Conservation (phyloP, 2,113 vertebrate species). For the Rhadina sibilatrix region DNA sequence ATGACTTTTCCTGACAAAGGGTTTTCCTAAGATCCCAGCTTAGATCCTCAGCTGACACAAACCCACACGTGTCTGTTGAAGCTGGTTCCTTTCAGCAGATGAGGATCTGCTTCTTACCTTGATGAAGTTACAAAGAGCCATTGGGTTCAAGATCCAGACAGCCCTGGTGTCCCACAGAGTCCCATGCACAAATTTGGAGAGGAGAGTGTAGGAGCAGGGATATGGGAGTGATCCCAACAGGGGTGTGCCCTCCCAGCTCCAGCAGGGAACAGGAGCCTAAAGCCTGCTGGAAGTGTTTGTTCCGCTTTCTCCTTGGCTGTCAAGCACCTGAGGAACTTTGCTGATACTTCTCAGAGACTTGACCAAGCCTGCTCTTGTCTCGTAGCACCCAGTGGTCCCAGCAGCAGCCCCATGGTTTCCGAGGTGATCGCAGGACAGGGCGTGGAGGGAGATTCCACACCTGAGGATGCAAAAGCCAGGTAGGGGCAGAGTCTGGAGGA, state of each 20-base stretch:
- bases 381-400: slow-evolving; percentile 67
- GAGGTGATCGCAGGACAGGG: slow-evolving; percentile 69
- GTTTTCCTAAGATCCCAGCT: neutral
- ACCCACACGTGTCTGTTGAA: neutral
- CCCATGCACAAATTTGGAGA: neutral
- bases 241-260: neutral
- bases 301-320: neutral
- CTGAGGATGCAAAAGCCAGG: slow-evolving; percentile 80
- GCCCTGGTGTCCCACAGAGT: neutral
- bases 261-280: neutral
- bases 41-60: neutral
- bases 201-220: neutral
- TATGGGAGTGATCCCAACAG: neutral
- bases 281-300: neutral
- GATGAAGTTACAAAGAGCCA: neutral
- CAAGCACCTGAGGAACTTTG: neutral
- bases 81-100: neutral
- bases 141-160: neutral
- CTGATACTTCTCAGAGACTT: neutral
- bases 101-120: neutral
- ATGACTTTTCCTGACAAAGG: neutral
- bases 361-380: neutral
- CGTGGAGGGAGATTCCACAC: slow-evolving; percentile 67
- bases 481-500: neutral
- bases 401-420: slow-evolving; percentile 68